A percentile compares a stretch with the other conserved stretches of the same genome.
Conservation (phyloP, 2,113 vertebrate species). For the Picathartes gymnocephalus region DNA sequence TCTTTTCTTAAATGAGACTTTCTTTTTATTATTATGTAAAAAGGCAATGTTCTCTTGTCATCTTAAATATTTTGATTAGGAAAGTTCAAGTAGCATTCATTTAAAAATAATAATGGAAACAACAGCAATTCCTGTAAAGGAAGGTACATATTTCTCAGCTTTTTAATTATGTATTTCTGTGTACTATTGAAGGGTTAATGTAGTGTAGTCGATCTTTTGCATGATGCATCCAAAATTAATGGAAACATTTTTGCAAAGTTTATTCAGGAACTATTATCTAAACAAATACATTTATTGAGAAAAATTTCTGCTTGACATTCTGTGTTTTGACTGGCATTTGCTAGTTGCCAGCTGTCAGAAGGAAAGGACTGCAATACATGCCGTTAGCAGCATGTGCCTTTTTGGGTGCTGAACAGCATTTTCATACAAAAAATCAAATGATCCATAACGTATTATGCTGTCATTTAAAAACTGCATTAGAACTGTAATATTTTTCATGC, state of each 20-base stretch:
- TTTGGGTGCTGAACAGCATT: conserved; percentile 66
- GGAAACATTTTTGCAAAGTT: conserved; percentile 4
- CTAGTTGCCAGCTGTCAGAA: conserved; percentile 78
- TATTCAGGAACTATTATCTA: conserved; percentile 42
- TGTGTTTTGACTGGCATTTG: conserved; percentile 82
- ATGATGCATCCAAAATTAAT: neutral
- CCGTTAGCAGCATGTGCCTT: conserved; percentile 76
- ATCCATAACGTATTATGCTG: conserved; percentile 90
- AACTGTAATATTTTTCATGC: conserved; percentile 71
- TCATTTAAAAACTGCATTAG: conserved; percentile 81
- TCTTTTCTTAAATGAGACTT: neutral
- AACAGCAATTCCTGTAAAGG: neutral
- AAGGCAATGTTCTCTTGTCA: neutral
- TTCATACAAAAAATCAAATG: conserved; percentile 82
- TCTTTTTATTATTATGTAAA: neutral
- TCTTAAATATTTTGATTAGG: neutral
- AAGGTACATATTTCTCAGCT: neutral
- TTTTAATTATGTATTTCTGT: neutral
- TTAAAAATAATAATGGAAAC: neutral
- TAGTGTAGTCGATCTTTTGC: neutral
- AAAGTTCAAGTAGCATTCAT: neutral
- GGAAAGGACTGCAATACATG: conserved; percentile 65
- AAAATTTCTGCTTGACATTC: conserved; percentile 74
- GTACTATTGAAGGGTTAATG: neutral
- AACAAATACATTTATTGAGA: conserved; percentile 69